Evolutionary conservation across 2,797 vertebrate genomes (phyloP).

Genomic region (Decapterus maruadsi): DNA sequence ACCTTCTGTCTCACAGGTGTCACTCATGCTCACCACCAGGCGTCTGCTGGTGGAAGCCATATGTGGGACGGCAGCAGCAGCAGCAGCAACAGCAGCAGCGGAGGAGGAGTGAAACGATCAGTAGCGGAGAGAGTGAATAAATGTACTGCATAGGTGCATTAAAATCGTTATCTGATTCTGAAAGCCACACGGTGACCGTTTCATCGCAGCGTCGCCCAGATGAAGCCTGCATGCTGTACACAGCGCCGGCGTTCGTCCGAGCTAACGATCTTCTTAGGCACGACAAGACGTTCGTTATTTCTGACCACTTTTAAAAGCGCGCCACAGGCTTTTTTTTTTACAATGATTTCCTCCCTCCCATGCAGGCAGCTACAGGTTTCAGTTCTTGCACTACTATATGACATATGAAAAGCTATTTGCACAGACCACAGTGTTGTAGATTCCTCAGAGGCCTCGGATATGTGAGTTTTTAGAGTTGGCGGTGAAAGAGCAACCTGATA

Average conservation of each 20-base stretch:
- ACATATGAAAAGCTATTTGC: neutral
- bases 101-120: neutral
- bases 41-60: constrained; percentile 16
- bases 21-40: constrained; percentile 20
- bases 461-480: constrained; percentile 5
- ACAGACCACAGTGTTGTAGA: neutral
- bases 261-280: neutral
- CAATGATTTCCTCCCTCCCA: constrained; percentile 3
- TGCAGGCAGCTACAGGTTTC: constrained; percentile 12
- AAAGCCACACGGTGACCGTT: neutral
- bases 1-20: constrained; percentile 65
- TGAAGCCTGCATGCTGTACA: neutral
- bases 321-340: neutral
- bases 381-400: neutral
- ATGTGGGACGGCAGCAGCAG: neutral
- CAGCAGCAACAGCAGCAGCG: too few species aligned
- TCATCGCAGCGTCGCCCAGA: neutral
- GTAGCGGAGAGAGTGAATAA: constrained; percentile 32
- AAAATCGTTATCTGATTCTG: constrained; percentile 1
- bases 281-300: constrained; percentile 12
- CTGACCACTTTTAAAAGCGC: constrained; percentile 23
- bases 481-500: neutral
- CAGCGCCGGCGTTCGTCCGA: neutral
- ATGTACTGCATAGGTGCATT: neutral
- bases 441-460: neutral